A percentile compares a stretch with the other conserved stretches of the same genome.
These are phyloP conservation scores for Parelbella ahira DNA, from an alignment of 2,888 invertebrate genomes.

Conservation along the genomic window DNA sequence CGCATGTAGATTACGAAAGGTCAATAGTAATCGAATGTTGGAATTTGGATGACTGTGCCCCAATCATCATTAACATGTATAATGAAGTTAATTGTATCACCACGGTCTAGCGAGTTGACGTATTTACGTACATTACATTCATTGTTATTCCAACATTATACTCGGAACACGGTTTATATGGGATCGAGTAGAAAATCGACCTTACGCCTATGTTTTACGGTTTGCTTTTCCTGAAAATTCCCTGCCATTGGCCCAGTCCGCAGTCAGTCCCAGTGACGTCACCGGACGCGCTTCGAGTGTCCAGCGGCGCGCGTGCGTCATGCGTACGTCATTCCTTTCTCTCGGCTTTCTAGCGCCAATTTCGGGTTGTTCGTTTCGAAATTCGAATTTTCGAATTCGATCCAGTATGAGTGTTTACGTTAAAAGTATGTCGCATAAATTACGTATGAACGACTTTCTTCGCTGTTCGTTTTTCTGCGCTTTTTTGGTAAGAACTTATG, in stretches of 20 bases:
- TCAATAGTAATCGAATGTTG: too few species aligned
- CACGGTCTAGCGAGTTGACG: slow-evolving; percentile 35
- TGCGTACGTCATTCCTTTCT: slow-evolving; percentile 49
- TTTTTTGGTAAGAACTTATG: too few species aligned
- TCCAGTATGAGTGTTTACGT: slow-evolving; percentile 2
- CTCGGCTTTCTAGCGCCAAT: slow-evolving; percentile 40
- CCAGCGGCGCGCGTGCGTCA: slow-evolving; percentile 54
- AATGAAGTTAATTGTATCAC: slow-evolving; percentile 31
- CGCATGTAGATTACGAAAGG: too few species aligned
- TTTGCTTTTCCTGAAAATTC: slow-evolving; percentile 13
- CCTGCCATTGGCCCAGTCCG: slow-evolving; percentile 19
- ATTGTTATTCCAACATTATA: slow-evolving; percentile 24
- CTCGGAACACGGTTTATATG: slow-evolving; percentile 1
- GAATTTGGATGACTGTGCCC: slow-evolving; percentile 13
- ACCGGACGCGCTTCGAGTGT: slow-evolving; percentile 51
- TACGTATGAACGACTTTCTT: slow-evolving; percentile 6
- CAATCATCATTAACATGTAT: slow-evolving; percentile 32
- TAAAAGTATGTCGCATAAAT: slow-evolving; percentile 14
- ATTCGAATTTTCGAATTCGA: slow-evolving; percentile 21
- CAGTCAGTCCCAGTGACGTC: slow-evolving; percentile 47
- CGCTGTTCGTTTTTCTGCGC: too few species aligned
- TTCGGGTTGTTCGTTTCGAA: slow-evolving; percentile 23
- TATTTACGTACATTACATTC: slow-evolving; percentile 30
- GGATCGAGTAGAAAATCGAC: slow-evolving; percentile 1
- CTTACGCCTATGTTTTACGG: slow-evolving; percentile 7